phyloP scores from a whole-genome alignment of 2,797 vertebrate species.

The Myotis planiceps region DNA sequence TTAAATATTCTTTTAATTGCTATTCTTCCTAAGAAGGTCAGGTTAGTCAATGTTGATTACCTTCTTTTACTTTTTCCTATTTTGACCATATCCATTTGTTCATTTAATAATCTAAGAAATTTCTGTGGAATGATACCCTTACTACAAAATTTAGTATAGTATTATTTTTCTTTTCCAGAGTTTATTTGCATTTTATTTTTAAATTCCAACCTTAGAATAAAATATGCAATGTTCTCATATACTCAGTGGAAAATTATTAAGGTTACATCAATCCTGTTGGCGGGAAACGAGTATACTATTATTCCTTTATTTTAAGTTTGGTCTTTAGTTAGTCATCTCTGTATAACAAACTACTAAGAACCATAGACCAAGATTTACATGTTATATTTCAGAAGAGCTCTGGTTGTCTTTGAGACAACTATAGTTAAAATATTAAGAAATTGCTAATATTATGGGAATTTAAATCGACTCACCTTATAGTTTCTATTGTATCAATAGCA shows the following conservation, averaged over 20 bases:
- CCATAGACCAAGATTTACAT: not conserved
- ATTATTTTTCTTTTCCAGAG: not conserved
- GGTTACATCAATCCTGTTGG: conserved; percentile 73
- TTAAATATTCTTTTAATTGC: not conserved
- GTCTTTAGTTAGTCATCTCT: not conserved
- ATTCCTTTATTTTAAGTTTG: not conserved
- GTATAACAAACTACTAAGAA: not conserved
- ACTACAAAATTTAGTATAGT: not conserved
- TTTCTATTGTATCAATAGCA: not conserved
- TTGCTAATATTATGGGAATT: not conserved
- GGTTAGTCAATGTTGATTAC: not conserved
- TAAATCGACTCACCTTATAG: conserved; percentile 25
- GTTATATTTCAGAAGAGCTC: not conserved
- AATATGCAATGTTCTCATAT: not conserved
- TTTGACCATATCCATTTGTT: not conserved
- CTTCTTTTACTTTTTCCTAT: not conserved
- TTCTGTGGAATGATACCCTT: not conserved
- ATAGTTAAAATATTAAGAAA: not conserved
- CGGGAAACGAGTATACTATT: not conserved
- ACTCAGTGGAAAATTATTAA: not conserved
- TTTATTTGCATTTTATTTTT: conserved; percentile 11
- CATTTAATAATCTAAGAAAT: not conserved
- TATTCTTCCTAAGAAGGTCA: not conserved
- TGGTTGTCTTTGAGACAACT: not conserved
- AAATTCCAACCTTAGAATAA: not conserved